phyloP scores from a whole-genome alignment of 2,888 invertebrate genomes.

The Tetheella fluctuosa region DNA sequence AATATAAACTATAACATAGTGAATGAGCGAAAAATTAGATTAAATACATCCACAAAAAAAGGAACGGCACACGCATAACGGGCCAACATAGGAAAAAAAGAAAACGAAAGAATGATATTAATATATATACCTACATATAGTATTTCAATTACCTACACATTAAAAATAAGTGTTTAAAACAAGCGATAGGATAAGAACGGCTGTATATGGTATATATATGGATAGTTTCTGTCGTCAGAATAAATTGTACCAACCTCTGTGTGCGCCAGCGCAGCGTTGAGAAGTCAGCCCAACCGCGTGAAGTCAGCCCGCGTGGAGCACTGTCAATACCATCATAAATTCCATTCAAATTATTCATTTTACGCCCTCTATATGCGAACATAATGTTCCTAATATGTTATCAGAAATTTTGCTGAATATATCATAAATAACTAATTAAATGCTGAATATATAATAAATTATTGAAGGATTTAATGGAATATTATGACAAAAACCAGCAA shows the following conservation, averaged over 20 bases:
- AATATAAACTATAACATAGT: neutral
- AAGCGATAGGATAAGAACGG: neutral
- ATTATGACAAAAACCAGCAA: neutral
- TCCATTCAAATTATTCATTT: constrained; percentile 48
- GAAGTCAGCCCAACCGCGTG: neutral
- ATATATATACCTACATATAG: no score
- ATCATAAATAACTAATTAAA: no score
- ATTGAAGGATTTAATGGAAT: no score
- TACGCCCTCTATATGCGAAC: constrained; percentile 18
- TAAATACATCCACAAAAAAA: neutral
- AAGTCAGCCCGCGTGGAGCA: constrained; percentile 22
- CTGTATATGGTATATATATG: neutral
- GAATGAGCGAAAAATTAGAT: neutral
- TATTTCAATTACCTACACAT: no score
- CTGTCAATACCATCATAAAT: constrained; percentile 58
- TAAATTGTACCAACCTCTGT: neutral
- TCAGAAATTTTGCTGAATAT: no score
- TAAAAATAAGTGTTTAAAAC: no score
- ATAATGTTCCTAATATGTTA: neutral
- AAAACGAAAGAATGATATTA: neutral
- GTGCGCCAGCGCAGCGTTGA: neutral
- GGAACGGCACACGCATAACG: neutral
- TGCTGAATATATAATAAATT: no score
- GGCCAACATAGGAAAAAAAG: neutral
- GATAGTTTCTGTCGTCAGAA: neutral